Evolutionary conservation across 2,888 invertebrate genomes (phyloP).

Genomic region (Stenotaenia linearis): DNA sequence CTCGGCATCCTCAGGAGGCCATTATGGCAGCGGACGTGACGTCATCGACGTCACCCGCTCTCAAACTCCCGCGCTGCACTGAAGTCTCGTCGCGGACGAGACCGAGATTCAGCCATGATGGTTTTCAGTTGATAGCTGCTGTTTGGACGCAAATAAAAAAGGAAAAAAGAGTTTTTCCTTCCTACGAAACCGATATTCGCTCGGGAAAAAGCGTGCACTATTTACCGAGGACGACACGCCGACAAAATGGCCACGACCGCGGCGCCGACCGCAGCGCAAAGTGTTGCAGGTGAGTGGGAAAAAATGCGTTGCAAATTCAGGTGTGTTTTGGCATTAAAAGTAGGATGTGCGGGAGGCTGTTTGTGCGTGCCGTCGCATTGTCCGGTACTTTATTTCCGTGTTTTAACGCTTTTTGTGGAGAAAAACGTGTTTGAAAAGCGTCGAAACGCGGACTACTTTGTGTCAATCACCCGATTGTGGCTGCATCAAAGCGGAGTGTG

Average conservation of each 20-base stretch:
- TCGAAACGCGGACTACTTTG: too few species aligned
- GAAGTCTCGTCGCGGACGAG: not conserved
- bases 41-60: not conserved
- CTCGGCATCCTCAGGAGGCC: slow-evolving; percentile 1
- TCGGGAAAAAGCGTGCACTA: not conserved
- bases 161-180: not conserved
- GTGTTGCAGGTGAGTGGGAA: not conserved
- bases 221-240: not conserved
- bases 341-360: not conserved
- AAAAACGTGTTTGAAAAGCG: too few species aligned
- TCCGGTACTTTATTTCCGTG: not conserved
- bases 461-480: too few species aligned
- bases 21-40: not conserved
- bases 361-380: not conserved
- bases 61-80: too few species aligned
- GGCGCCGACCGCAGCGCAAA: slow-evolving; percentile 7
- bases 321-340: not conserved
- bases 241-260: not conserved
- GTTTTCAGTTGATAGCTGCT: not conserved
- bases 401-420: not conserved
- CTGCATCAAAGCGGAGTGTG: too few species aligned
- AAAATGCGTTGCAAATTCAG: not conserved
- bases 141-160: not conserved
- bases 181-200: not conserved
- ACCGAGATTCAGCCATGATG: slow-evolving; percentile 5